These are phyloP conservation scores for Hydropsyche betteni DNA, from an alignment of 2,888 invertebrate genomes.

Conservation along the genomic window DNA sequence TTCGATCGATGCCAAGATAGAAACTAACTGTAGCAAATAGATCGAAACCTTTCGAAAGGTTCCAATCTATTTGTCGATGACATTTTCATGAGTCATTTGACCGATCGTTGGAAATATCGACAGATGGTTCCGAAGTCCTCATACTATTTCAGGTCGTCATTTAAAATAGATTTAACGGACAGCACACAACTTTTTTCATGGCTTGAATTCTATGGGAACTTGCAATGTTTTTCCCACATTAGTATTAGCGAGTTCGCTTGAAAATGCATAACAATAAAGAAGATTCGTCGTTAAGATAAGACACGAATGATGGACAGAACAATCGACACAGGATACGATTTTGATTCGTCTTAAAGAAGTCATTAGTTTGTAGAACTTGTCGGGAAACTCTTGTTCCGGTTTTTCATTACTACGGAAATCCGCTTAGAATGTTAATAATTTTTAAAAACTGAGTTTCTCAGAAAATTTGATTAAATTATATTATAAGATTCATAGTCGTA, in stretches of 20 bases:
- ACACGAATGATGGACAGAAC: background rate
- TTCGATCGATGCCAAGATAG: no score
- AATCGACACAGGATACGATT: background rate
- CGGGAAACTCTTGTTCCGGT: no score
- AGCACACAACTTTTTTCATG: background rate
- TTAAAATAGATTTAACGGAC: background rate
- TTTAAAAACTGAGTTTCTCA: no score
- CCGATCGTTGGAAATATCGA: slow-evolving; percentile 20
- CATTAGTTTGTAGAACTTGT: no score
- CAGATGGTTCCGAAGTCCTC: background rate
- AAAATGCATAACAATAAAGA: background rate
- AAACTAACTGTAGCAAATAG: no score
- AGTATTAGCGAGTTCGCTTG: background rate
- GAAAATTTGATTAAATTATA: no score
- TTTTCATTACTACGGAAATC: no score
- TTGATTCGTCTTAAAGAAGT: background rate
- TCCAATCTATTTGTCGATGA: background rate
- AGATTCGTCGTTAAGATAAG: slow-evolving; percentile 18
- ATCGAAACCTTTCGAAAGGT: slow-evolving; percentile 3
- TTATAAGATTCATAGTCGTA: no score
- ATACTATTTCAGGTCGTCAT: background rate
- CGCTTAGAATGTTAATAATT: no score
- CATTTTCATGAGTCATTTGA: slow-evolving; percentile 34
- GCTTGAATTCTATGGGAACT: no score
- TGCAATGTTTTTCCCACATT: background rate